Base-by-base conservation (phyloP, 2,797 vertebrate genomes). In the Buphagus erythrorhynchus region DNA sequence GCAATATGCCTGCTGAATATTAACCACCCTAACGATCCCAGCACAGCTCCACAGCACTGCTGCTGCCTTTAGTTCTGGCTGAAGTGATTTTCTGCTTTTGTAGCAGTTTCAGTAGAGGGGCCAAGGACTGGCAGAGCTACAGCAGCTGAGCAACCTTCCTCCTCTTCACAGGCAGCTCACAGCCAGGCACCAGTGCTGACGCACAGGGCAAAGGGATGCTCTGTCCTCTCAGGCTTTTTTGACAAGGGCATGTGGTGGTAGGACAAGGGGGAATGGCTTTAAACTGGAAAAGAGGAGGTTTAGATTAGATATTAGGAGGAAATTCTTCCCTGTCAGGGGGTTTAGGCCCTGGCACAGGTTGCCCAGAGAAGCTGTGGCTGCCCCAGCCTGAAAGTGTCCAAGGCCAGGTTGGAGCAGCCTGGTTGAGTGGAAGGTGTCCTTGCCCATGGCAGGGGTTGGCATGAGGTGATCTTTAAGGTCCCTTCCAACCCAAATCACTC, bases 1-100 rank as follows among this genome's bases (percentile, higher is more conserved):
- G 85, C 13, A 10, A 80, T 87, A 91, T 85, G 92, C 89, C 84
- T 95, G 86, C 88, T 95, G 95, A 95, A 97, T 96, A 93, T 96
- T 96, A 97, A 97, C 73, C 73, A 66, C 76, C 59, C 57, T 87
- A 85, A 86, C 3, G 49, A 93, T 95, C 81, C 94, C 92, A 88
- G 86, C 2, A 4, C 91, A 90, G 77, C 76, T 95, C 84, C 79
- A 9, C 15, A 49, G 83, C 88, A 13, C 90, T 46, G 74, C 90
- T 85, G 86, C 79, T 95, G 82, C 77, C 86, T 92, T 93, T 14
- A 43, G 52, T 54, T 67, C 76, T 48, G 58, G 55, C 91, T 73
- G 76, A 73, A 52, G 65, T 51, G 75, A 77, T 94, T 94, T 94
- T 87, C 82, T 88, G 89, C 75, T 69, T 94, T 91, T 75, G 73